Percentiles rank a stretch among this genome's conserved stretches.
Conservation (phyloP, 2,113 vertebrate genomes). For the Ovibos moschatus region DNA sequence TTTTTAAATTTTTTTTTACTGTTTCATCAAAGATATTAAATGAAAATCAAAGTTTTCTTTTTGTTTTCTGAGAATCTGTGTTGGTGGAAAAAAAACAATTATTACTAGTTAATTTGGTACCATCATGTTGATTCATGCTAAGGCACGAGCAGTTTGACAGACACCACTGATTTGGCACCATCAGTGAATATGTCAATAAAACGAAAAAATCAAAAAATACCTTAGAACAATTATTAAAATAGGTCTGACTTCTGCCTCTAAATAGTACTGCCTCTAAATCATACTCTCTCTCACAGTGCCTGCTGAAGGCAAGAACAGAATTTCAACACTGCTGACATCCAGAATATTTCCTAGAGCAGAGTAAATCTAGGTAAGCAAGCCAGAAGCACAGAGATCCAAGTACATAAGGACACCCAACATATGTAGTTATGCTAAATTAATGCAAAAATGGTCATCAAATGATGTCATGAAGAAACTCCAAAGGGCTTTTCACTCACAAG, state of each 20-base stretch:
- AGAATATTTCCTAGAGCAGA: neutral
- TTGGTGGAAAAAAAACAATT: neutral
- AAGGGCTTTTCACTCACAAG: conserved; percentile 26
- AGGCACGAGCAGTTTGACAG: neutral
- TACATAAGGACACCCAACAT: neutral
- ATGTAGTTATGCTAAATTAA: neutral
- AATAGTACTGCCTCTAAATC: neutral
- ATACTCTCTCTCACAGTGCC: neutral
- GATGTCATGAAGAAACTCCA: conserved; percentile 30
- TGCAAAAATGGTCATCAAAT: conserved; percentile 16
- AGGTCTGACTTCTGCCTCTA: neutral
- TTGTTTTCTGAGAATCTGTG: neutral
- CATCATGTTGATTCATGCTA: neutral
- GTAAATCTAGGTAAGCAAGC: neutral
- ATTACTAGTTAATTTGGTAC: neutral
- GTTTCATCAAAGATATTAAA: neutral
- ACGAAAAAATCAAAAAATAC: neutral
- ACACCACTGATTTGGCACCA: neutral
- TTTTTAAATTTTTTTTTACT: neutral
- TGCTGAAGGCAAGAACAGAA: neutral
- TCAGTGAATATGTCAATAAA: neutral
- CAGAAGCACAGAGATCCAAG: neutral
- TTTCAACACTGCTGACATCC: neutral
- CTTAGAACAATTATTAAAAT: neutral
- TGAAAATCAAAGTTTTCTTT: neutral